Percentiles rank a stretch among this genome's conserved stretches.
Conservation (phyloP, 2,888 invertebrate genomes). For the Leucania comma region DNA sequence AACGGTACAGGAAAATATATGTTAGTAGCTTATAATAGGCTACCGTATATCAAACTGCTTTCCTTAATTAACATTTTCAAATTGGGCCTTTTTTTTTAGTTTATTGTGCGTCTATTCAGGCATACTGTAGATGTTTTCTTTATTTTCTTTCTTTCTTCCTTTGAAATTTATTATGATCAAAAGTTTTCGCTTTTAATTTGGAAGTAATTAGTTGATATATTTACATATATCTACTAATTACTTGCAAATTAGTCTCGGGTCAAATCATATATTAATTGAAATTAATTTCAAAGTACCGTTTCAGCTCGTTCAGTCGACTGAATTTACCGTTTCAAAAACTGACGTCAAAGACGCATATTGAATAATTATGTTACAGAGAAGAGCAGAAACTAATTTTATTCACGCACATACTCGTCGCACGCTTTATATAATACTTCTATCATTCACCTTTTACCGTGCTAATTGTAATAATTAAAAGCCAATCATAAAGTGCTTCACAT, state of each 20-base stretch:
- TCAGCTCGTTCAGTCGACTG: not conserved
- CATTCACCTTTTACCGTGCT: constrained; percentile 17
- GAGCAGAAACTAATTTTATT: constrained; percentile 4
- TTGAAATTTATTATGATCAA: not conserved
- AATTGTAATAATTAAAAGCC: constrained; percentile 42
- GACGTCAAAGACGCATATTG: not conserved
- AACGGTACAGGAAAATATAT: not conserved
- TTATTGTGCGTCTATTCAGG: no score
- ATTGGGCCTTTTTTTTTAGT: no score
- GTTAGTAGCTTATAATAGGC: not conserved
- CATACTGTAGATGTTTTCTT: no score
- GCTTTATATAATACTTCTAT: constrained; percentile 15
- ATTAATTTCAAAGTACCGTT: constrained; percentile 7
- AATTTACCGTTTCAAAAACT: not conserved
- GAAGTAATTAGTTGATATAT: no score
- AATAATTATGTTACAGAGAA: constrained; percentile 8
- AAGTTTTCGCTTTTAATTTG: no score
- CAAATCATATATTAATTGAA: not conserved
- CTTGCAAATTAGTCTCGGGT: not conserved
- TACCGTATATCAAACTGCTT: no score
- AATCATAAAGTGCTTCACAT: constrained; percentile 44
- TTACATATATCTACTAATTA: not conserved
- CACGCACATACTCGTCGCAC: not conserved
- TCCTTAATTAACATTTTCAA: not conserved
- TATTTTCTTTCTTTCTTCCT: no score